Evolutionary conservation across 2,797 vertebrate genomes (phyloP), one percentile per base, ranked within the genome.

Genomic region (Jordanella pulchra): DNA sequence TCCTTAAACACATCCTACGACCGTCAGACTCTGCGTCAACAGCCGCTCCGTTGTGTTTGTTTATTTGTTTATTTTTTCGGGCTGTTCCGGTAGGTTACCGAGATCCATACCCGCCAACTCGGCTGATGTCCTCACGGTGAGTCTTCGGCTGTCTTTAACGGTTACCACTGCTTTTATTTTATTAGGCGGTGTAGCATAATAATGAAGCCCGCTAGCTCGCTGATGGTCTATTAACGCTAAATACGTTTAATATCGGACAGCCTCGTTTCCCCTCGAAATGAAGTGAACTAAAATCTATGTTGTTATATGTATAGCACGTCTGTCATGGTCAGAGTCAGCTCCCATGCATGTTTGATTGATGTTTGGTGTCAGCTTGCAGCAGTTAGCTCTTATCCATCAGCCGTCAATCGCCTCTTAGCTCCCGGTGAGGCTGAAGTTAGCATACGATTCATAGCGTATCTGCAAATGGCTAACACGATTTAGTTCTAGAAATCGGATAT

Each of bases 21-120:
- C 47, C 13, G 30, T 78, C 84, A 51, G 51, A 77, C 65, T 79
- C 81, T 90, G 82, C 87, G 88, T 89, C 86, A 86, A 69, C 74
- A 78, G 42, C 69, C 30, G 47, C 81, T 75, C 56, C 77, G 48
- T 65, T 58, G 66, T 14, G 14, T 28, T 6, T 18, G 61, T 75
- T 69, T 71, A 72, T 81, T 58, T 70, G 73, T 67, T 71, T 75
- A 51, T 35, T 60, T 60, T 60, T 63, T 68, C 35, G 25, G 30
- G 25, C 71, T 61, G 54, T 7, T 28, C 64, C 64, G 54, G 25
- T 12, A 2, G 42, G 32, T 44, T 75, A 66, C 67, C 71, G 69
- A 67, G 53, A 65, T 39, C 25, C 32, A 53, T 4, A 68, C 44
- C 53, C 18, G 27, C 44, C 25, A 65, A 30, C 1, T 28, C 53